These are phyloP conservation scores for Drosophila leontia DNA, from an alignment of 1,140 invertebrate genomes.

Conservation along the genomic window DNA sequence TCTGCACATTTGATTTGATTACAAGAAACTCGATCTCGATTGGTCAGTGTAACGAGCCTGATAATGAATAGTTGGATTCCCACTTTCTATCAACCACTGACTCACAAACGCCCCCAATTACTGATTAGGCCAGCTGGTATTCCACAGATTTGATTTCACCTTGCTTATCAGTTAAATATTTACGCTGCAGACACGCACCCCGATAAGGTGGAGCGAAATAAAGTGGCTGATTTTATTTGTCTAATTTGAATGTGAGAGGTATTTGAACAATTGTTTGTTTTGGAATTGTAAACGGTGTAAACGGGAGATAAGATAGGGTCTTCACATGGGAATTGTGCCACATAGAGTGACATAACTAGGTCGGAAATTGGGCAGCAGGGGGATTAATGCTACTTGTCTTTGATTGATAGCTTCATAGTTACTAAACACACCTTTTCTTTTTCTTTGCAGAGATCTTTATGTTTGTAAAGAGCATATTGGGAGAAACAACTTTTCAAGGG, in stretches of 20 bases:
- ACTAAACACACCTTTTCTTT: constrained; percentile 4
- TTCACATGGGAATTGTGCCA: constrained; percentile 36
- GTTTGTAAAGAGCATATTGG: constrained; percentile 38
- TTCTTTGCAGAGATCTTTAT: constrained; percentile 56
- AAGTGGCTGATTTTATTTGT: constrained; percentile 9
- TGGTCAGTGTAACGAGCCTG: not conserved
- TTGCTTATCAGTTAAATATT: constrained; percentile 45
- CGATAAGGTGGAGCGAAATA: constrained; percentile 25
- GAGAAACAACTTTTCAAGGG: constrained; percentile 54
- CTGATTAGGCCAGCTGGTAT: constrained; percentile 35
- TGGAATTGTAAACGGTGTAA: constrained; percentile 21
- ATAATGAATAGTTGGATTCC: constrained; percentile 25
- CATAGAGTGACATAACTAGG: constrained; percentile 18
- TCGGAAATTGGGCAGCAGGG: constrained; percentile 4
- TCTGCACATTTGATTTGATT: not conserved
- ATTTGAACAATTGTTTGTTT: constrained; percentile 23
- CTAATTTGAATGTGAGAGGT: constrained; percentile 15
- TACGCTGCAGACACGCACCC: constrained; percentile 32
- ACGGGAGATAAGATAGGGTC: constrained; percentile 19
- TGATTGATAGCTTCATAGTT: constrained; percentile 28
- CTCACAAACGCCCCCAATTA: constrained; percentile 45
- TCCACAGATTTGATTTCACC: constrained; percentile 27
- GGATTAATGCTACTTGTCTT: not conserved
- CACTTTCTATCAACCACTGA: constrained; percentile 33
- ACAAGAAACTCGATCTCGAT: too few relatives aligned